Evolutionary conservation across 1,140 invertebrate genomes (phyloP), one percentile per base, ranked within the genome.

Genomic region (Lepidurus couesii): DNA sequence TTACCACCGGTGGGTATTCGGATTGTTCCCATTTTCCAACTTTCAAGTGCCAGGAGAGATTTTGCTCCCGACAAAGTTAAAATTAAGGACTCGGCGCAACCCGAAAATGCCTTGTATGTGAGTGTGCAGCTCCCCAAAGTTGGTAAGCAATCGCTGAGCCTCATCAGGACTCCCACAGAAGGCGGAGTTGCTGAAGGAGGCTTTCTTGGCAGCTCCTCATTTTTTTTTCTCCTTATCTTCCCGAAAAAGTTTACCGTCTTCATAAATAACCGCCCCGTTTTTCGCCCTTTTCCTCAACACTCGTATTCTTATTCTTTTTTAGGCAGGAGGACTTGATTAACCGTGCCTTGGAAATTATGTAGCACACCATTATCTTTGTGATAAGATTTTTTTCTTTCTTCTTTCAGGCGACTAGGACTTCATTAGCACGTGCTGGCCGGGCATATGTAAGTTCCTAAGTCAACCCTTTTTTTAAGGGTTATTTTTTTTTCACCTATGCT

Each of bases 311-410:
- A 7, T 65, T 21, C n/a, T 21, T 8, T 13, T 8, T 13, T 11
- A 65, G 53, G 53, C 53, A 65, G 13, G 53, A 65, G 16, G 53
- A 65, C 53, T 65, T 65, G 53, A 65, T 65, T 65, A 65, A 65
- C 53, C 53, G 53, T 65, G 53, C n/a, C 53, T 65, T 65, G 16
- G 53, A 65, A 65, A 65, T 65, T 65, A 65, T 65, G 53, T 65
- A 65, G 9, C 53, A 16, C 53, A 65, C 53, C 53, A 65, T 65
- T 65, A 65, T 65, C 53, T 34, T 34, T 34, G 34, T 65, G 53
- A 65, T 65, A 65, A 65, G 53, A 65, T 65, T 65, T 65, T 53
- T 65, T 7, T 16, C 21, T 65, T 65, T 65, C 53, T 13, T 7
- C 6, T n/a, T 9, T 65, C 0, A 21, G 4, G 3, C 21, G 21